Conservation (phyloP, 2,797 vertebrate genomes). For the Microctenopoma steveboyesi region DNA sequence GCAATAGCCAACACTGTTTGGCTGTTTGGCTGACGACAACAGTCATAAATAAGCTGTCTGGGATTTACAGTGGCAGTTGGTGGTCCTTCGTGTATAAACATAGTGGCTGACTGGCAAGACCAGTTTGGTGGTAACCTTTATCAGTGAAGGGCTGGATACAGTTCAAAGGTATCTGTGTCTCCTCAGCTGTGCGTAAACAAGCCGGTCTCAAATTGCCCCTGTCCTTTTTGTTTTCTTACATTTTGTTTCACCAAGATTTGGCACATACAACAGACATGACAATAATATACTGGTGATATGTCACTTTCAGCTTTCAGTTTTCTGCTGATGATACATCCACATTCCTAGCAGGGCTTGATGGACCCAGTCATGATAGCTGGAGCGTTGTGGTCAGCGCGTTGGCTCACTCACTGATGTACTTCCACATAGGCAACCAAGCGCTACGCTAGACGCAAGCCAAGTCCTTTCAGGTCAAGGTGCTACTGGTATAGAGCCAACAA, state of each 20-base stretch:
- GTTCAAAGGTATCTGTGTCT: conserved; percentile 62
- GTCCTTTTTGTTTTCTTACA: conserved; percentile 14
- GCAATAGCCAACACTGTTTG: not conserved
- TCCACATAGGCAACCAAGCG: conserved; percentile 50
- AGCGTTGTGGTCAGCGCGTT: conserved; percentile 27
- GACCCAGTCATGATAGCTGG: conserved; percentile 8
- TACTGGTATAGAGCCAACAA: conserved; percentile 57
- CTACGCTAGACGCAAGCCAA: conserved; percentile 32
- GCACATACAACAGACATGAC: not conserved
- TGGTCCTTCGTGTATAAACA: conserved; percentile 28
- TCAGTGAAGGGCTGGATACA: conserved; percentile 55
- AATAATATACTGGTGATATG: not conserved
- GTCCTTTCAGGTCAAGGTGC: conserved; percentile 33
- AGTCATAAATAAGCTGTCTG: conserved; percentile 28
- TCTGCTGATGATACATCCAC: not conserved
- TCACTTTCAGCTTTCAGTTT: conserved; percentile 7
- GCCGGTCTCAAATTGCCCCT: conserved; percentile 46
- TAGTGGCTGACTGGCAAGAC: conserved; percentile 40
- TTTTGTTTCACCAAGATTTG: not conserved
- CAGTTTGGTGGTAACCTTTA: conserved; percentile 64
- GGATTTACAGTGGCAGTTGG: conserved; percentile 23
- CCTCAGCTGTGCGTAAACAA: conserved; percentile 65
- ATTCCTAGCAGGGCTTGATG: not conserved
- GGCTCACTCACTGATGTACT: conserved; percentile 17
- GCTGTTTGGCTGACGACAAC: conserved; percentile 8